Conservation (phyloP, 2,113 vertebrate species). For the Corythoichthys haematopterus region DNA sequence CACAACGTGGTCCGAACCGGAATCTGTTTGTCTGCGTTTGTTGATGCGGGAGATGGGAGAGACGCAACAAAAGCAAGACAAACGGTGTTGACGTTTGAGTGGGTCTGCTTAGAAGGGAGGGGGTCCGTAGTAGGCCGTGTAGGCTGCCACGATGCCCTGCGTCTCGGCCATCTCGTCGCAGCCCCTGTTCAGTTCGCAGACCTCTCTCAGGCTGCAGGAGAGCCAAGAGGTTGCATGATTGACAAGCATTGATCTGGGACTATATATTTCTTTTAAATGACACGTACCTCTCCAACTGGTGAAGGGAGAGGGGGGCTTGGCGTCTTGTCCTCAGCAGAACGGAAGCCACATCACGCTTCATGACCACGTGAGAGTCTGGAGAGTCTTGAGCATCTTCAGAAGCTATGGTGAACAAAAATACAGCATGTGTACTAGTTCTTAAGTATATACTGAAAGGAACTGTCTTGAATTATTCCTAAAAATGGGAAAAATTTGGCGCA, state of each 20-base stretch:
- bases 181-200: slow-evolving; percentile 74
- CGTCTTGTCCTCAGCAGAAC: slow-evolving; percentile 65
- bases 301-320: slow-evolving; percentile 43
- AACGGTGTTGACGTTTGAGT: slow-evolving; percentile 25
- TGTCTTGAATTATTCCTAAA: not conserved
- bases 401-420: not conserved
- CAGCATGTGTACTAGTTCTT: not conserved
- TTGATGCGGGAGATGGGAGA: slow-evolving; percentile 4
- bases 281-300: slow-evolving; percentile 70
- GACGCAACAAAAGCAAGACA: slow-evolving; percentile 10
- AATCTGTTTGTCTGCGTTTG: slow-evolving; percentile 8
- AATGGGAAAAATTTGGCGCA: not conserved
- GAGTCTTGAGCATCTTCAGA: not conserved
- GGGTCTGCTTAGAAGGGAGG: slow-evolving; percentile 65
- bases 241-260: not conserved
- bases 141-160: slow-evolving; percentile 72
- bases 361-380: slow-evolving; percentile 51
- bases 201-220: slow-evolving; percentile 70
- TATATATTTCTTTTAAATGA: no score
- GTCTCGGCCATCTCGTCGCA: slow-evolving; percentile 80
- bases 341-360: slow-evolving; percentile 68
- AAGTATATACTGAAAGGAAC: not conserved
- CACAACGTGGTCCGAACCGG: slow-evolving; percentile 11
- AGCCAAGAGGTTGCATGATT: not conserved
- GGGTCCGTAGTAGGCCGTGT: slow-evolving; percentile 74